Base-by-base conservation (phyloP, 1,140 invertebrate species). In the Diplogasteroides magnus region DNA sequence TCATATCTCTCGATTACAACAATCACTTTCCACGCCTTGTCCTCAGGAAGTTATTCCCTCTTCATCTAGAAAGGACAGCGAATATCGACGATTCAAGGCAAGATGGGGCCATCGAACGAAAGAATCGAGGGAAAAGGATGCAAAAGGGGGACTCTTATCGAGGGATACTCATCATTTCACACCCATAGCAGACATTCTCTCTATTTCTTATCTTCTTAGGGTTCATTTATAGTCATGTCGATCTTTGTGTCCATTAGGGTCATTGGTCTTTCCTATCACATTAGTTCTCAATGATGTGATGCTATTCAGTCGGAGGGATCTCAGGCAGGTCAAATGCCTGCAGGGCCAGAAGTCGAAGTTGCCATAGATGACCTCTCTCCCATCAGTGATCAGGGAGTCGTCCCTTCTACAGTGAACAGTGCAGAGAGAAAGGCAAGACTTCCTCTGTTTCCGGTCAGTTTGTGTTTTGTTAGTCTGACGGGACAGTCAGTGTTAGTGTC, bases 61-160 rank as follows among this genome's bases (percentile, higher is more conserved):
- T 62, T 31, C 25, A 29, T 58, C 11, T 61, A 61, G 57, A 55
- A 81, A 83, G 57, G 81, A 81, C n/a, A 73, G 75, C n/a, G 79
- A 81, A 68, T 81, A 81, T 65, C 65, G 79, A 14, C 69, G 79
- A 27, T 81, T 82, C 64, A 77, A 79, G 65, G 83, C 28, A 29
- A 6, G 1, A 23, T 23, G 13, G 23, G 64, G 19, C n/a, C n/a
- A n/a, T 48, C 32, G 37, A 32, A 29, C 28, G n/a, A 23, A 62
- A n/a, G 32, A 28, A 48, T 11, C 6, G 19, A 19, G 6, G 37
- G 6, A 19, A 48, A 48, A 48, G 19, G 19, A 11, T 48, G 19
- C 6, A 19, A 48, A 48, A 48, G 6, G 37, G 37, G 6, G 37
- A 48, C 37, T 19, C 37, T 6, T 48, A 48, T 48, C n/a, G n/a